Evolutionary conservation across 2,113 vertebrate genomes (phyloP).

Genomic region (Alectura lathami): DNA sequence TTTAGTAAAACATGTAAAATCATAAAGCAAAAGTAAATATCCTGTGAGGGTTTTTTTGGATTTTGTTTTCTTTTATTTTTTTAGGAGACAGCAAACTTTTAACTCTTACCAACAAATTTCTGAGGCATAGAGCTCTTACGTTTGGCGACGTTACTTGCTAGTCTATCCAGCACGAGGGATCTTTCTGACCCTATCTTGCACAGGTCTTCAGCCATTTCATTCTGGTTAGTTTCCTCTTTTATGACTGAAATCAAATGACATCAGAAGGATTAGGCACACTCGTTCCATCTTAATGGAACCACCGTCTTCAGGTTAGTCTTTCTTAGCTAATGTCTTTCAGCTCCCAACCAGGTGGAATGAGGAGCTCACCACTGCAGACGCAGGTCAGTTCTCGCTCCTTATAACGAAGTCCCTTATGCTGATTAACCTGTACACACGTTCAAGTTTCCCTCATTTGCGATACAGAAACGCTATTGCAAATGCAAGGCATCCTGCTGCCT

Average conservation of each 20-base stretch:
- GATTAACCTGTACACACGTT: background rate
- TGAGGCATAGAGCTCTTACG: slow-evolving; percentile 99
- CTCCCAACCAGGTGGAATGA: background rate
- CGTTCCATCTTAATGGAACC: slow-evolving; percentile 61
- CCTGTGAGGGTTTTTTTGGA: background rate
- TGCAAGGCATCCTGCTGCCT: background rate
- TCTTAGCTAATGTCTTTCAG: background rate
- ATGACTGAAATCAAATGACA: slow-evolving; percentile 96
- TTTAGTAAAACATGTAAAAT: background rate
- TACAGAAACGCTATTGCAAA: background rate
- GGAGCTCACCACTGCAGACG: background rate
- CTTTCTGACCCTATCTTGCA: slow-evolving; percentile 95
- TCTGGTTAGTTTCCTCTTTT: slow-evolving; percentile 98
- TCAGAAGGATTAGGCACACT: slow-evolving; percentile 68
- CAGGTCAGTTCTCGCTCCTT: background rate
- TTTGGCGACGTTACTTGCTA: slow-evolving; percentile 99
- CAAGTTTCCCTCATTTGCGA: background rate
- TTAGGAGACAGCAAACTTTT: slow-evolving; percentile 87
- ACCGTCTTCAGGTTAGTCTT: slow-evolving; percentile 30
- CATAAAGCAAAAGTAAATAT: slow-evolving; percentile 8
- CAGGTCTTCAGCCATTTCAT: slow-evolving; percentile 97
- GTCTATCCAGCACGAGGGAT: slow-evolving; percentile 98
- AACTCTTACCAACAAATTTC: slow-evolving; percentile 99
- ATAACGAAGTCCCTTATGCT: background rate
- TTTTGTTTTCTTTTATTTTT: background rate